Evolutionary conservation across 2,888 invertebrate genomes (phyloP).

Genomic region (Phyto melanocephala): DNA sequence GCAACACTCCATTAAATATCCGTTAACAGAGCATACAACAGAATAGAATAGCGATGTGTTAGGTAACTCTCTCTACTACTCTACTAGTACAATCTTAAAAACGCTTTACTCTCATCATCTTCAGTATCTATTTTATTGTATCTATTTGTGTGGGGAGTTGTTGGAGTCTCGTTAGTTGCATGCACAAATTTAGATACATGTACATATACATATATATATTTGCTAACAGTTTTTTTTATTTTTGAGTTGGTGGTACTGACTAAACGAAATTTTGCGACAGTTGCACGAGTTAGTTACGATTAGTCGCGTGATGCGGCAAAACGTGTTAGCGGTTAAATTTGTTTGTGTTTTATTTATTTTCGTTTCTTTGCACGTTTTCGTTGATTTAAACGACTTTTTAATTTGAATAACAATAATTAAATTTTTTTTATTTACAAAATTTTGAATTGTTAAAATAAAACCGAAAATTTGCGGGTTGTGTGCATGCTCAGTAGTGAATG

Average conservation of each 20-base stretch:
- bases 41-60: not conserved
- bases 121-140: not conserved
- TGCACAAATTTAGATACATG: too few species aligned
- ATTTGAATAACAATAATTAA: not conserved
- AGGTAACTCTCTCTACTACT: not conserved
- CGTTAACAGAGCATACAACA: constrained; percentile 27
- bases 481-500: constrained; percentile 55
- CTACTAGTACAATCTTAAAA: not conserved
- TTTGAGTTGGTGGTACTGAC: constrained; percentile 43
- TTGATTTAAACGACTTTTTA: constrained; percentile 8
- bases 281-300: constrained; percentile 65
- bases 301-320: constrained; percentile 64
- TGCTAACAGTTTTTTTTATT: constrained; percentile 17
- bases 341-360: constrained; percentile 24
- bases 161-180: not conserved
- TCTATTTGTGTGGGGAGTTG: not conserved
- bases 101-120: constrained; percentile 1
- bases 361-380: constrained; percentile 28
- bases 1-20: not conserved
- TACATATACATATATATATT: not conserved
- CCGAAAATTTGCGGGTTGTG: constrained; percentile 41
- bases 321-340: constrained; percentile 64
- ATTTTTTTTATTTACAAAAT: constrained; percentile 36
- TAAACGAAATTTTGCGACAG: constrained; percentile 52
- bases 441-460: constrained; percentile 27